Conservation (phyloP, 2,797 vertebrate species). For the Petrocephalus sullivani region DNA sequence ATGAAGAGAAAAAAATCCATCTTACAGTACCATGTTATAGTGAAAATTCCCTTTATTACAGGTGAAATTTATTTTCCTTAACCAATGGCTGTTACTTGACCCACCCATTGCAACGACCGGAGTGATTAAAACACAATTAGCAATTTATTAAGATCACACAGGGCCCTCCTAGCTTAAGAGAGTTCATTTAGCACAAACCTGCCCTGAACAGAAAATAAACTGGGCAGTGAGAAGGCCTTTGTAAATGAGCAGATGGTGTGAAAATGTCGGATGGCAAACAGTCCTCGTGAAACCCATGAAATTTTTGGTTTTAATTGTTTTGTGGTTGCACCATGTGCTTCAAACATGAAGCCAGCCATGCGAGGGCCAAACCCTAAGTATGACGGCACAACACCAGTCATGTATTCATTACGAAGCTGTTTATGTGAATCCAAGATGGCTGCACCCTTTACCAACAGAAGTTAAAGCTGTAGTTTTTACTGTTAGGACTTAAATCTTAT, state of each 20-base stretch:
- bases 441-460: no score
- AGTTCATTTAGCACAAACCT: background rate
- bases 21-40: background rate
- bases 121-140: background rate
- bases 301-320: background rate
- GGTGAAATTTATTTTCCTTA: background rate
- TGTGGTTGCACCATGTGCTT: background rate
- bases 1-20: background rate
- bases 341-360: background rate
- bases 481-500: no score
- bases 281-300: background rate
- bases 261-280: background rate
- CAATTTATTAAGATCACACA: background rate
- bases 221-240: background rate
- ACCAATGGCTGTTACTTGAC: background rate
- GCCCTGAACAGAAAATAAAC: background rate
- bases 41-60: background rate
- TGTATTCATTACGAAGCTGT: background rate
- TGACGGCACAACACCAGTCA: background rate
- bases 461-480: no score
- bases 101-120: background rate
- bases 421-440: background rate
- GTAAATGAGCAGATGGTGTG: background rate
- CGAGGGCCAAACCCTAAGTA: background rate
- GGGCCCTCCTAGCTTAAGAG: background rate